Base-by-base conservation (phyloP, 2,888 invertebrate species). In the Pristionchus maxplancki region DNA sequence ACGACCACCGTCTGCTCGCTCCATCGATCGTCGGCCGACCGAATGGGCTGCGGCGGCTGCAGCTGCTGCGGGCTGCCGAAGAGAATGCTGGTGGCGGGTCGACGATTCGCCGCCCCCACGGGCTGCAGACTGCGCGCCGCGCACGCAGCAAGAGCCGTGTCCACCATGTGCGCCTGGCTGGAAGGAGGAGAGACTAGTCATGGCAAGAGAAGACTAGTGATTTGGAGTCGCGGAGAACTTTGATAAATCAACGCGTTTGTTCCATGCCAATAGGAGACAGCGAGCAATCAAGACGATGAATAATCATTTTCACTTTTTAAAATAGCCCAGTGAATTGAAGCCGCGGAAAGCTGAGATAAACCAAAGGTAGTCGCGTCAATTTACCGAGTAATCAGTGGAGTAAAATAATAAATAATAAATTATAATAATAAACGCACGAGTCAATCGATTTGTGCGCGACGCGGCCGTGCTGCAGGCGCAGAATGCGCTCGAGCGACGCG, bases 401-500 rank as follows among this genome's bases (percentile, higher is more conserved):
- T 3, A 40, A 40, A 74, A 6, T 8, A 40, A 40, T 20, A 17
- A 40, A 24, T 37, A 74, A 44, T 44, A 24, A 44, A 74, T 40
- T n/a, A 44, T n/a, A n/a, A 40, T 4, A 17, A 78, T 28, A 78
- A 31, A 34, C 82, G 8, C 53, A 83, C 82, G 53, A 53, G 11
- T 83, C 82, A 37, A 50, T 37, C 0, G 82, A 24, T 17, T 44
- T 50, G 15, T 83, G 85, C 15, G 85, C 62, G 48, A 85, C 48
- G 9, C 85, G 37, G 11, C 85, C 85, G 31, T 64, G 64, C 64
- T 85, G 85, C 62, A 64, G 31, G 5, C 64, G 37, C 62, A 85
- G 58, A 40, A 85, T 64, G n/a, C 31, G n/a, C 85, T 85, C 85
- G 28, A 85, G 64, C 5, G 37, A 53, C 40, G 58, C 62, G 15